Base-by-base conservation (phyloP, 2,888 invertebrate genomes). In the Oeneis ivallda region DNA sequence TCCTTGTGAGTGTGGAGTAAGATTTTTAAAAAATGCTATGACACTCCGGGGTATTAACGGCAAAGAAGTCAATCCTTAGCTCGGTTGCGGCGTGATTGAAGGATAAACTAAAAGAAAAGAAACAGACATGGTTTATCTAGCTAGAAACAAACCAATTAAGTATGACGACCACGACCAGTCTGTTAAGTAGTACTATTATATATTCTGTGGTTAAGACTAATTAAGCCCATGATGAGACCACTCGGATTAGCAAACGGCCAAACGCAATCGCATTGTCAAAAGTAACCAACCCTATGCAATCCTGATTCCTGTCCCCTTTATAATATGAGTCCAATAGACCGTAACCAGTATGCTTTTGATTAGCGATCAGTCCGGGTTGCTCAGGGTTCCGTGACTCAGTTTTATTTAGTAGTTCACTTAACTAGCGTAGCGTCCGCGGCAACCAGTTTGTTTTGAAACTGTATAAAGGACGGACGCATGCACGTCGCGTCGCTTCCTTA, bases 321-420 rank as follows among this genome's bases (percentile, higher is more conserved):
- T 80, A 76, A 78, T 80, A 76, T 78, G 72, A 72, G 79, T 79
- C 82, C 82, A 83, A 83, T 87, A 85, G 79, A 84, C 76, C 79
- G 77, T 85, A 75, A 75, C 76, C 81, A n/a, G n/a, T 82, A 80
- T 78, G 77, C 77, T 83, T 83, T 84, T 80, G 82, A 84, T 82
- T 80, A 76, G 78, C 83, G 78, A 84, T 72, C 70, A 64, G 64
- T 85, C 82, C 85, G 86, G 85, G 85, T 85, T 85, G 76, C 76
- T 79, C 78, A 77, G 78, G 84, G 86, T 86, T 83, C 84, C 82
- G 83, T 87, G 87, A 86, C 82, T 88, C 82, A 81, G 82, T 86
- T 83, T 78, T 74, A 79, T 84, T 81, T 79, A 82, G 79, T 83
- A 79, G 79, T 81, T 82, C 75, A 80, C 79, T 65, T 62, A 52